A percentile compares a stretch with the other conserved stretches of the same genome.
Evolutionary conservation across 64 coral and sea anemone species (phyloP).

Genomic region (Platygyra sinensis): DNA sequence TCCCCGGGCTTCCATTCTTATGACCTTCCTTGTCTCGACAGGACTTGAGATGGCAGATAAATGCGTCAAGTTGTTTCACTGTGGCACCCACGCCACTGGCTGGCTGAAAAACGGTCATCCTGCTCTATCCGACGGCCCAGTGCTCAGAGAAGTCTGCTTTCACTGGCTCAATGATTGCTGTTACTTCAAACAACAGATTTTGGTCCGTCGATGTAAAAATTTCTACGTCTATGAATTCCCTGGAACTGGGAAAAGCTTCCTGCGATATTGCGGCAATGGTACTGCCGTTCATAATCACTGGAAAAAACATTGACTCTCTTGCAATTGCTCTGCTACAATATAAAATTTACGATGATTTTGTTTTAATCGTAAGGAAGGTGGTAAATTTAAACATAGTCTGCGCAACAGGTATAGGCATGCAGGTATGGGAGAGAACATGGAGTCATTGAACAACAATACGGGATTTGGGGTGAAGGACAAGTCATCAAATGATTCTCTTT

Average conservation of each 20-base stretch:
- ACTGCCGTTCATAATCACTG: neutral
- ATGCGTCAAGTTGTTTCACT: slow-evolving; percentile 29
- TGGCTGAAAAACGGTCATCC: slow-evolving; percentile 43
- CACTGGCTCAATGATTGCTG: slow-evolving; percentile 32
- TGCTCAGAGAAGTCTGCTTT: slow-evolving; percentile 29
- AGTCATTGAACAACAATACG: too few species aligned
- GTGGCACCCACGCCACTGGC: slow-evolving; percentile 33
- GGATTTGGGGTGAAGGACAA: too few species aligned
- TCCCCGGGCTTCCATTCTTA: too few species aligned
- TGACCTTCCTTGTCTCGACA: neutral
- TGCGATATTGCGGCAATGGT: slow-evolving; percentile 44
- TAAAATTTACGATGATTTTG: too few species aligned
- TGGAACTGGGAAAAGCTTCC: neutral
- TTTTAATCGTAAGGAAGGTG: too few species aligned
- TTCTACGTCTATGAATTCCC: slow-evolving; percentile 47
- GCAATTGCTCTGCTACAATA: too few species aligned
- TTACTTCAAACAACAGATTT: slow-evolving; percentile 6
- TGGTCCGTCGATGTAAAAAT: neutral
- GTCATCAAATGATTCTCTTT: too few species aligned
- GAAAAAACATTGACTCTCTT: neutral
- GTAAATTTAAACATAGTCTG: too few species aligned
- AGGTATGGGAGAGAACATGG: too few species aligned
- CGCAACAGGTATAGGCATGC: too few species aligned
- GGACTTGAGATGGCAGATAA: slow-evolving; percentile 8
- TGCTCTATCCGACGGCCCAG: neutral